Base-by-base conservation (phyloP, 2,113 vertebrate genomes). In the Malurus cyaneus region DNA sequence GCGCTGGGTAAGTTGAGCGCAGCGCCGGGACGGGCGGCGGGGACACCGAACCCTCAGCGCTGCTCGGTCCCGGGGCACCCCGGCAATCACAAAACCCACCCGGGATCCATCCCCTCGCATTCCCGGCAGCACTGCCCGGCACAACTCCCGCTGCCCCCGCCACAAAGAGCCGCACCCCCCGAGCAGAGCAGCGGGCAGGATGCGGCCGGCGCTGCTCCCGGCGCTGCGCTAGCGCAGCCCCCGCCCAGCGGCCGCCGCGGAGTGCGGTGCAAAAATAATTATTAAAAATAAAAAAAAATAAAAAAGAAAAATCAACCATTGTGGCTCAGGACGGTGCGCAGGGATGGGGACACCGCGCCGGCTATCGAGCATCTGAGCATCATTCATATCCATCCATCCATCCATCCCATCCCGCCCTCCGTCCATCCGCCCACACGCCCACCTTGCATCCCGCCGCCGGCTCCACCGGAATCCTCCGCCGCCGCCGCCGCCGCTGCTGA, bases 401-500 rank as follows among this genome's bases (percentile, higher is more conserved):
- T 23, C 17, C 28, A 32, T 13, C 16, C 53, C 34, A 17, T 12
- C 26, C 47, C n/a, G 7, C 67, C 57, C 28, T 26, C 14, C 54
- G 26, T 41, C 46, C 74, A n/a, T 41, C 57, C 26, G 39, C 46
- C 84, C 39, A 36, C 54, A 60, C 74, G 66, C 93, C 80, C 89
- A 98, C 98, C 98, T 98, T 98, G 97, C 98, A 98, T 98, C 97
- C 96, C 97, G 97, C 97, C 97, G 97, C 98, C 98, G 94, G 82
- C 94, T 95, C 92, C 93, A 93, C 92, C 91, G 95, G 78, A 93
- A 94, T 95, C 71, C 65, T 19, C 73, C 67, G 29, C 86, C 66
- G 6, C 72, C 36, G 57, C 80, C 21, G 90, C 94, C 47, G 86
- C 87, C 12, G 93, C 92, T 65, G 93, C 92, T 78, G 95, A 87